Evolutionary conservation across 1,140 invertebrate genomes (phyloP).

Genomic region (Drosophila oshimai): DNA sequence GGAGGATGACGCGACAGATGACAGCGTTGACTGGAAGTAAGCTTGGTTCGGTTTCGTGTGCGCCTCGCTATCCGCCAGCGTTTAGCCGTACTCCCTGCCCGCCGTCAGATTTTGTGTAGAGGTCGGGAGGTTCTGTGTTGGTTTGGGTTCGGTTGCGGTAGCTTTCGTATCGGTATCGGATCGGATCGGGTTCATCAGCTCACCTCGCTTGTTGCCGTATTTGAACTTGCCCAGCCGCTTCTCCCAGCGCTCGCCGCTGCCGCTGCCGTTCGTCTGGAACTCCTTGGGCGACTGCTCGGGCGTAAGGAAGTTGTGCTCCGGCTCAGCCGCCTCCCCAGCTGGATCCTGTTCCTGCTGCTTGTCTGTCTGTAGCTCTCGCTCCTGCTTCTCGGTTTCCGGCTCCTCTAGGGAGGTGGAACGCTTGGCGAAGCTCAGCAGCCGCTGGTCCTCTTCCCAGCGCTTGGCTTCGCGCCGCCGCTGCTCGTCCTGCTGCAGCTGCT

Average conservation of each 20-base stretch:
- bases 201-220: conserved; percentile 84
- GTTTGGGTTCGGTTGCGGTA: conserved; percentile 13
- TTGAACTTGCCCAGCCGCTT: conserved; percentile 83
- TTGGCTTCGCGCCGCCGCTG: conserved; percentile 61
- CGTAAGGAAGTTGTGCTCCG: conserved; percentile 49
- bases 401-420: conserved; percentile 54
- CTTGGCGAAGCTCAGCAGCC: conserved; percentile 65
- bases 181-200: conserved; percentile 53
- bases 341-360: neutral
- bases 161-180: neutral
- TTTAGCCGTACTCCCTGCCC: neutral
- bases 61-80: conserved; percentile 27
- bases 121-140: conserved; percentile 1
- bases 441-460: conserved; percentile 66
- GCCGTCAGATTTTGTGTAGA: conserved; percentile 10
- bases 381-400: neutral
- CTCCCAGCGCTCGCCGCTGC: conserved; percentile 50
- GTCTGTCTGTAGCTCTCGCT: neutral
- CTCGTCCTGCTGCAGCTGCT: conserved; percentile 48
- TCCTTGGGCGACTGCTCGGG: conserved; percentile 78
- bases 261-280: conserved; percentile 29
- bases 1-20: conserved; percentile 12
- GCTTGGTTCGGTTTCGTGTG: conserved; percentile 42
- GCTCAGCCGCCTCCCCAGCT: conserved; percentile 3
- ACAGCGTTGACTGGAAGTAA: conserved; percentile 33